Evolutionary conservation across 2,888 invertebrate genomes (phyloP).

Genomic region (Melangyna quadrimaculata): DNA sequence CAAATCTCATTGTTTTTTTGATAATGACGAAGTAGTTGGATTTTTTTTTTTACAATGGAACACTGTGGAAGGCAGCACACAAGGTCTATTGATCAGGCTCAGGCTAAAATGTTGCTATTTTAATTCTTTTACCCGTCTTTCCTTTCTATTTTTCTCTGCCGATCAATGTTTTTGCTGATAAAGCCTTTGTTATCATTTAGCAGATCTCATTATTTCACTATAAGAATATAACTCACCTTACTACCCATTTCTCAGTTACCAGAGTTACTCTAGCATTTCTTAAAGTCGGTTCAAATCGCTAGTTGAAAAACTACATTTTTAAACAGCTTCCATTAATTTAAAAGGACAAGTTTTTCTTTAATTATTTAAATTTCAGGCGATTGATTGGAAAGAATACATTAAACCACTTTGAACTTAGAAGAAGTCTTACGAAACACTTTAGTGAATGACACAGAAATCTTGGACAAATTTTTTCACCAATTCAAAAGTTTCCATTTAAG

Average conservation of each 20-base stretch:
- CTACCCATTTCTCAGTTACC: too few species aligned
- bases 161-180: too few species aligned
- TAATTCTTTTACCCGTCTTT: too few species aligned
- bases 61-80: background rate
- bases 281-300: background rate
- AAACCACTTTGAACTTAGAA: too few species aligned
- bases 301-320: background rate
- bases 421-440: background rate
- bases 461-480: background rate
- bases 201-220: too few species aligned
- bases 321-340: background rate
- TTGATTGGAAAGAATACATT: background rate
- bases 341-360: background rate
- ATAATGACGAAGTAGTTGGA: background rate
- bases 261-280: too few species aligned
- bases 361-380: background rate
- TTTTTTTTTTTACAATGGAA: background rate
- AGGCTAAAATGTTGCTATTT: too few species aligned
- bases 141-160: too few species aligned
- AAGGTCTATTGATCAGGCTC: background rate
- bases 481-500: conserved; percentile 43
- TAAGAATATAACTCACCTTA: too few species aligned
- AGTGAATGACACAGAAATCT: background rate
- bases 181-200: too few species aligned
- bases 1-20: conserved; percentile 16